These are phyloP conservation scores for Physeter macrocephalus DNA, from an alignment of 2,113 vertebrate genomes.

Conservation along the genomic window DNA sequence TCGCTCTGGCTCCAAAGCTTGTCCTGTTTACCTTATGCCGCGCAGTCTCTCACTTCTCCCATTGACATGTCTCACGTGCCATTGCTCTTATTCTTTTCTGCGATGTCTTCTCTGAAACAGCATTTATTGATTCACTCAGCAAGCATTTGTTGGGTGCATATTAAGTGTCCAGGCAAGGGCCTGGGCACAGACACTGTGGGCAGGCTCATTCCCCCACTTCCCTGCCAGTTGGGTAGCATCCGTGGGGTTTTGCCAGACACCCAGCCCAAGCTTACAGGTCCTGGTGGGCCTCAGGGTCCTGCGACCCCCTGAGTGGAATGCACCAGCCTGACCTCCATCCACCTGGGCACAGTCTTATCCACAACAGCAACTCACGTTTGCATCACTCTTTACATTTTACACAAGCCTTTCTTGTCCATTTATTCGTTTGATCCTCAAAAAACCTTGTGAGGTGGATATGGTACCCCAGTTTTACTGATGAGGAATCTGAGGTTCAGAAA, in stretches of 20 bases:
- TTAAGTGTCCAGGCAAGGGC: background rate
- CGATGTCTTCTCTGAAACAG: background rate
- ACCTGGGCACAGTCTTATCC: background rate
- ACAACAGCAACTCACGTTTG: background rate
- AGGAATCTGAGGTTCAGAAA: background rate
- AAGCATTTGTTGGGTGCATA: background rate
- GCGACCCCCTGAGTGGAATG: background rate
- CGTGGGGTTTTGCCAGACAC: accelerated
- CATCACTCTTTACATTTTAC: background rate
- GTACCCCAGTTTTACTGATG: background rate
- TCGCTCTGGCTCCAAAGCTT: background rate
- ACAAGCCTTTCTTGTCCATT: background rate
- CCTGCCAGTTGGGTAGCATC: background rate
- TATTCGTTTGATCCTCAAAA: background rate
- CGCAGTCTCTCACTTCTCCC: background rate
- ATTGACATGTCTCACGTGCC: background rate
- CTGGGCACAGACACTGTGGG: background rate
- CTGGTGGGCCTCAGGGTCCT: background rate
- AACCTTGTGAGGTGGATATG: background rate
- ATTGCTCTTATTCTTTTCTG: background rate
- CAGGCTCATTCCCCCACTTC: background rate
- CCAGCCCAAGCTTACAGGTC: background rate
- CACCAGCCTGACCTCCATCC: background rate
- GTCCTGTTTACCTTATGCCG: background rate
- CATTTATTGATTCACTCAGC: background rate